Evolutionary conservation across 2,113 vertebrate species (phyloP).

Genomic region (Antigone vipio): DNA sequence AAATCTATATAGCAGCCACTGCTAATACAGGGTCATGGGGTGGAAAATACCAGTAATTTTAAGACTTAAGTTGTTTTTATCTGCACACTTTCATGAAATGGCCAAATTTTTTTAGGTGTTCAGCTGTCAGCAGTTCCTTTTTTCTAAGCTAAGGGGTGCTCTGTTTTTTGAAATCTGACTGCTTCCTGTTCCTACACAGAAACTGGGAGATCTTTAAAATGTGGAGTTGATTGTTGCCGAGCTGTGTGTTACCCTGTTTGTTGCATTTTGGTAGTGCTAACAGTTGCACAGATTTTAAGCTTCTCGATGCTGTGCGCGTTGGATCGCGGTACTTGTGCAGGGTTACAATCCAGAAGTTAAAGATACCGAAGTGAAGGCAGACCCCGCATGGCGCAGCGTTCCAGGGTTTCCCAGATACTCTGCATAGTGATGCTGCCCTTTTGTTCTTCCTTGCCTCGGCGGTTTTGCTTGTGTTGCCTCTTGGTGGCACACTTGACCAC

Average conservation of each 20-base stretch:
- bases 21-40: not conserved
- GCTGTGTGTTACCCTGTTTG: not conserved
- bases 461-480: constrained; percentile 8
- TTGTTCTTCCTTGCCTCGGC: not conserved
- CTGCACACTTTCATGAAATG: not conserved
- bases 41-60: not conserved
- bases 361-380: not conserved
- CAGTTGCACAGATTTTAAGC: not conserved
- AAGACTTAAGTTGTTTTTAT: not conserved
- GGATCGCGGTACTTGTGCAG: not conserved
- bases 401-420: not conserved
- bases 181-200: not conserved
- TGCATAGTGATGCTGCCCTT: not conserved
- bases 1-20: not conserved
- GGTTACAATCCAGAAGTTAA: not conserved
- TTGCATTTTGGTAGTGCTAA: not conserved
- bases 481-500: constrained; percentile 72
- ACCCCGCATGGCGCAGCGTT: not conserved
- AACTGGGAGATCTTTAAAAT: not conserved
- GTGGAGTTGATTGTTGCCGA: too few relatives aligned
- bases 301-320: not conserved
- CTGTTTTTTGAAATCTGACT: not conserved
- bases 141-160: not conserved
- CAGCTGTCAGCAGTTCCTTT: not conserved
- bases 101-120: not conserved